Base-by-base conservation (phyloP, 2,888 invertebrate genomes). In the Dolomedes plantarius region DNA sequence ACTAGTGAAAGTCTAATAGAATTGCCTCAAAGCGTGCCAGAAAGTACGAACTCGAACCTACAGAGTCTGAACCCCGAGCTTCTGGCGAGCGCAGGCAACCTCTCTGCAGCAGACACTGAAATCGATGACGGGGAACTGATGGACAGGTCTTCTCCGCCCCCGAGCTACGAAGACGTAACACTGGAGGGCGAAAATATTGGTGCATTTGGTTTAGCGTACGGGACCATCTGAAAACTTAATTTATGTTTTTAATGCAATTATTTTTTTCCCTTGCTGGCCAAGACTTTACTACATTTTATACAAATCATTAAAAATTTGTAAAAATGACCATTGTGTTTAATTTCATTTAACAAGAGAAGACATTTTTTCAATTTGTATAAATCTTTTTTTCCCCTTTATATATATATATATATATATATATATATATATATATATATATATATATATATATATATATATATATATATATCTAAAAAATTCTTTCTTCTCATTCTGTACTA, bases 181-280 rank as follows among this genome's bases (percentile, higher is more conserved):
- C 91, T 90, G 89, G 91, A 92, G 90, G 62, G 39, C 27, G 71
- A 79, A 64, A 62, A 11, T n/a, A 39, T 72, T n/a, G 83, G 78
- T 31, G 77, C 74, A 23, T 87, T 80, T 73, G 82, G 78, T 65
- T 50, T 82, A 68, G 81, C 87, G 23, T 87, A 87, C 74, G 87
- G 87, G 19, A 87, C 87, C 29, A 82, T 87, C 27, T 87, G 36
- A 65, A 82, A 46, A 41, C 19, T 67, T 56, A 41, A 67, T 46
- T 72, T 76, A 71, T 56, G 31, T 73, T 27, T 56, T 50, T 31
- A 50, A 46, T 28, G 13, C 29, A 2, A n/a, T n/a, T n/a, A n/a
- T n/a, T n/a, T n/a, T 77, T 72, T 29, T 64, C n/a, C 32, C 81
- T 81, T 81, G 81, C 81, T 81, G 81, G 74, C 62, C 81, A 81